Percentiles rank a stretch among this genome's conserved stretches.
Evolutionary conservation across 2,797 vertebrate genomes (phyloP).

Genomic region (Delichon dasypus): DNA sequence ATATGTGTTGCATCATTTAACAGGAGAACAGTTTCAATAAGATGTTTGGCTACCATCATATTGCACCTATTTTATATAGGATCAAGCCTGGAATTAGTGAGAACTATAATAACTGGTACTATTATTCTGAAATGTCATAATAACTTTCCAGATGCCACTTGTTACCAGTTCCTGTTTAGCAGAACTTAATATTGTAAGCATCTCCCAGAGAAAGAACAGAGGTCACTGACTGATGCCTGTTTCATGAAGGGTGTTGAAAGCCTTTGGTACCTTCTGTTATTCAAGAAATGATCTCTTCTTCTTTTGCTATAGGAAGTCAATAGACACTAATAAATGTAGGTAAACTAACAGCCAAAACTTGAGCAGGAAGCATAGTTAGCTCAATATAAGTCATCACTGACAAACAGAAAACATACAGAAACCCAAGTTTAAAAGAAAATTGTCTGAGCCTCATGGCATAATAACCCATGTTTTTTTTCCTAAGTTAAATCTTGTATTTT

Average conservation of each 20-base stretch:
- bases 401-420: slow-evolving; percentile 15
- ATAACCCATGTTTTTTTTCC: background rate
- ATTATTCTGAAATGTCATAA: background rate
- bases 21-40: background rate
- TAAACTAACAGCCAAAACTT: background rate
- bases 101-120: background rate
- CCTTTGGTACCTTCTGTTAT: background rate
- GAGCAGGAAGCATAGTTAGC: background rate
- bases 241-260: background rate
- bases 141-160: background rate
- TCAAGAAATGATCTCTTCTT: background rate
- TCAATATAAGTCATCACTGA: background rate
- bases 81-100: background rate
- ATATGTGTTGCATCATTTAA: background rate
- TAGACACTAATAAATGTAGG: background rate
- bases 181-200: background rate
- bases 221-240: background rate
- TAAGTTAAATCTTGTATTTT: background rate
- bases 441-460: background rate
- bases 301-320: slow-evolving; percentile 5
- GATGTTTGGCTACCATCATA: background rate
- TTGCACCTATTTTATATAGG: background rate
- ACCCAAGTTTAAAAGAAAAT: background rate
- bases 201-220: background rate
- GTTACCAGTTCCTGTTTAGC: background rate